Evolutionary conservation across 1,140 invertebrate genomes (phyloP).

Genomic region (Chymomyza costata): DNA sequence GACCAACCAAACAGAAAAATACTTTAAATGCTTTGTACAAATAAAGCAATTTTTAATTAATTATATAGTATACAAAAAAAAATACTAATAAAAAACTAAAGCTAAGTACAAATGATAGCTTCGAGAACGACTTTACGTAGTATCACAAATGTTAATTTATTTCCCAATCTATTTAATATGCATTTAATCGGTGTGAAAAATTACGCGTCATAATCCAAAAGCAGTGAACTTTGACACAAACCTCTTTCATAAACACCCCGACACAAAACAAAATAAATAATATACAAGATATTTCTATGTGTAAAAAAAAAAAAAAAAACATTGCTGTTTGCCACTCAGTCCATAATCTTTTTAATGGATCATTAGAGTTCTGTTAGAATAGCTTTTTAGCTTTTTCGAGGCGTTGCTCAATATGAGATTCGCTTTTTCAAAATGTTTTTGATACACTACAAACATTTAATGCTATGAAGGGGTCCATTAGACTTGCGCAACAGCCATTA

Average conservation of each 20-base stretch:
- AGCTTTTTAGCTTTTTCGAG: background rate
- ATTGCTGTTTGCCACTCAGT: slow-evolving; percentile 43
- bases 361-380: slow-evolving; percentile 60
- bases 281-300: slow-evolving; percentile 20
- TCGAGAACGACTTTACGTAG: too few relatives aligned
- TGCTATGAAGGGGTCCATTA: too few relatives aligned
- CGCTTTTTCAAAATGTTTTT: too few relatives aligned
- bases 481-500: too few relatives aligned
- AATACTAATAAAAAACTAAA: too few relatives aligned
- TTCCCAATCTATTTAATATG: too few relatives aligned
- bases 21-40: background rate
- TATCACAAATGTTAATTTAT: too few relatives aligned
- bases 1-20: background rate
- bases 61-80: too few relatives aligned
- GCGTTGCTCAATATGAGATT: too few relatives aligned
- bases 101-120: too few relatives aligned
- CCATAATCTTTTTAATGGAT: slow-evolving; percentile 70
- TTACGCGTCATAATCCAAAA: slow-evolving; percentile 40
- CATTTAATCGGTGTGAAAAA: slow-evolving; percentile 34
- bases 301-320: too few relatives aligned
- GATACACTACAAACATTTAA: too few relatives aligned
- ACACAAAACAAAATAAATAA: slow-evolving; percentile 5
- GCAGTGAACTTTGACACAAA: slow-evolving; percentile 38
- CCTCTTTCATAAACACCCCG: slow-evolving; percentile 21
- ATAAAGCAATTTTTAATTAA: background rate